A percentile compares a stretch with the other conserved stretches of the same genome.
Conservation (phyloP, 1,140 invertebrate species). For the Papilio aristodemus region DNA sequence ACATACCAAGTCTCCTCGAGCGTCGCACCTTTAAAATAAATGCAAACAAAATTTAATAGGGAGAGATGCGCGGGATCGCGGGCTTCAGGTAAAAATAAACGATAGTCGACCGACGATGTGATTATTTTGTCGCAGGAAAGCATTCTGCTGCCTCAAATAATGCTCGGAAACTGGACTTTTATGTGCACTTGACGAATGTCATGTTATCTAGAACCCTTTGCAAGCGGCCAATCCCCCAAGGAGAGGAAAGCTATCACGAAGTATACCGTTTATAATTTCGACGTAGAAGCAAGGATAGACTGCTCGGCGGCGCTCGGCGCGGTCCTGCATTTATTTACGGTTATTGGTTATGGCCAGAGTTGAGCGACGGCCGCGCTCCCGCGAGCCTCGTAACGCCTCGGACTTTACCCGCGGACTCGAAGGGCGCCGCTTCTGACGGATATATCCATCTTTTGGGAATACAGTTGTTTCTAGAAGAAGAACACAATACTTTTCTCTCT, state of each 20-base stretch:
- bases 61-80: constrained; percentile 79
- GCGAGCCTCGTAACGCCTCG: constrained; percentile 72
- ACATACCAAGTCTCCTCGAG: constrained; percentile 76
- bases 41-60: constrained; percentile 81
- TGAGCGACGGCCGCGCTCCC: constrained; percentile 66
- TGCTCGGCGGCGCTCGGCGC: constrained; percentile 34
- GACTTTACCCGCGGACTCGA: constrained; percentile 52
- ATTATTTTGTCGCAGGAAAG: constrained; percentile 66
- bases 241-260: constrained; percentile 35
- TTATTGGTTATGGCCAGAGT: constrained; percentile 78
- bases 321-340: constrained; percentile 70
- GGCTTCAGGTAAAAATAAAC: constrained; percentile 78
- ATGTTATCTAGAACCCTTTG: constrained; percentile 22
- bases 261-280: constrained; percentile 50
- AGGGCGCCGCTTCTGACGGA: constrained; percentile 63
- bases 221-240: constrained; percentile 23
- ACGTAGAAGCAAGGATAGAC: constrained; percentile 39
- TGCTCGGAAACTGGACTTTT: constrained; percentile 37
- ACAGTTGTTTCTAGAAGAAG: constrained; percentile 62
- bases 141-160: constrained; percentile 52
- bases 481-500: background rate
- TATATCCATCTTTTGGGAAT: constrained; percentile 74
- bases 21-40: constrained; percentile 80
- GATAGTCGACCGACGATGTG: constrained; percentile 65
- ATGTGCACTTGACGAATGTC: constrained; percentile 24